A percentile compares a stretch with the other conserved stretches of the same genome.
These are phyloP conservation scores for Gadus macrocephalus DNA, from an alignment of 2,113 vertebrate genomes.

Conservation along the genomic window DNA sequence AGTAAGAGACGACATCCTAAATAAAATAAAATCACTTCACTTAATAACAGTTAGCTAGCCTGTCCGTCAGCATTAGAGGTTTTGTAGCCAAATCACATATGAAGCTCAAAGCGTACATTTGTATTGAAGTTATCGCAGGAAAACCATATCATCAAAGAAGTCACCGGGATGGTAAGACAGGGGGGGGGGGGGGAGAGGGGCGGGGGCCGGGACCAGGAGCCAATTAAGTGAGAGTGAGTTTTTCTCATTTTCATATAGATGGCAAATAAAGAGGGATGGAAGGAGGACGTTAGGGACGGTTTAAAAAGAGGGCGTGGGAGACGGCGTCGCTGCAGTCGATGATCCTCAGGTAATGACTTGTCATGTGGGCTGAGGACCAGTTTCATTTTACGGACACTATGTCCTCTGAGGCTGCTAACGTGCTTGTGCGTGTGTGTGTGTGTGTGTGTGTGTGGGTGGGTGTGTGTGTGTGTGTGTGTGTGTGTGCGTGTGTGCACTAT, in stretches of 20 bases:
- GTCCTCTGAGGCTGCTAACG: conserved; percentile 7
- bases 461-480: too few species aligned
- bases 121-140: too few species aligned
- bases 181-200: neutral
- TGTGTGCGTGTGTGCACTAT: too few species aligned
- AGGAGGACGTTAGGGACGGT: neutral
- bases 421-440: neutral
- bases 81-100: too few species aligned
- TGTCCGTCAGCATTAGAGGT: too few species aligned
- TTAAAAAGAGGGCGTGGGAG: neutral
- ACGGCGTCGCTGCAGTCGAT: neutral
- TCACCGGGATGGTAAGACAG: neutral
- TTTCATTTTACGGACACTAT: conserved; percentile 29
- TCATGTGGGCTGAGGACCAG: conserved; percentile 31
- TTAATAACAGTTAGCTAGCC: too few species aligned
- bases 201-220: neutral
- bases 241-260: neutral
- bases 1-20: too few species aligned
- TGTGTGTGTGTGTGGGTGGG: neutral
- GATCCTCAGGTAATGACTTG: conserved; percentile 26
- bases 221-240: neutral
- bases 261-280: neutral
- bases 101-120: too few species aligned
- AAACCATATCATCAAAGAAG: too few species aligned
- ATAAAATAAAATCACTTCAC: too few species aligned